A percentile compares a stretch with the other conserved stretches of the same genome.
Evolutionary conservation across 1,140 invertebrate genomes (phyloP).

Genomic region (Reticulitermes speratus): DNA sequence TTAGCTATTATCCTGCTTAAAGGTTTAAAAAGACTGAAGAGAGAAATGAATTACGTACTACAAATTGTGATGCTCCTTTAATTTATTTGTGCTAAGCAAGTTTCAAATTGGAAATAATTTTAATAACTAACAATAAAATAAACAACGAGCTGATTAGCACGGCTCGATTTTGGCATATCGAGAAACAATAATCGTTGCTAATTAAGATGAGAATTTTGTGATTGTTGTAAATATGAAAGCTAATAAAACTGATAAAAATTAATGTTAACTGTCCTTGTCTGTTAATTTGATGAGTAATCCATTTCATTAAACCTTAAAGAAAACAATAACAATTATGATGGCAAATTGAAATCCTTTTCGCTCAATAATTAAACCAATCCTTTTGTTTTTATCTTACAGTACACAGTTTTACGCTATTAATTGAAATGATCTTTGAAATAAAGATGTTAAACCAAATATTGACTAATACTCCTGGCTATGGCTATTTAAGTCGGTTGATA

Average conservation of each 20-base stretch:
- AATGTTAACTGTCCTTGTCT: background rate
- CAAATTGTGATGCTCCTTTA: background rate
- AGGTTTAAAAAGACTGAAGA: background rate
- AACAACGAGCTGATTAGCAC: background rate
- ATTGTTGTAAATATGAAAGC: background rate
- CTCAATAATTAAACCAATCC: too few species aligned
- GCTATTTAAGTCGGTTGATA: too few species aligned
- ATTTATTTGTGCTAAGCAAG: background rate
- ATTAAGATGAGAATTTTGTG: background rate
- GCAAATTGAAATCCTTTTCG: too few species aligned
- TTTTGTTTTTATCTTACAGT: too few species aligned
- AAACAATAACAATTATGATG: too few species aligned
- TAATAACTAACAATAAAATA: background rate
- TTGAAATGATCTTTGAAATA: too few species aligned
- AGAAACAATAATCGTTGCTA: background rate
- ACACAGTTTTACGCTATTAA: too few species aligned
- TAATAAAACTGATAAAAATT: background rate
- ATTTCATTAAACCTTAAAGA: background rate
- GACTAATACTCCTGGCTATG: too few species aligned
- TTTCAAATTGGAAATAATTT: background rate
- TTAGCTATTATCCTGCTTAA: background rate
- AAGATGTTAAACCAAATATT: too few species aligned
- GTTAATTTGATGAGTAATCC: background rate
- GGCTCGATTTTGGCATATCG: background rate
- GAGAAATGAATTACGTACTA: background rate